These are phyloP conservation scores for Oxyura jamaicensis DNA, from an alignment of 2,113 vertebrate species.

Conservation along the genomic window DNA sequence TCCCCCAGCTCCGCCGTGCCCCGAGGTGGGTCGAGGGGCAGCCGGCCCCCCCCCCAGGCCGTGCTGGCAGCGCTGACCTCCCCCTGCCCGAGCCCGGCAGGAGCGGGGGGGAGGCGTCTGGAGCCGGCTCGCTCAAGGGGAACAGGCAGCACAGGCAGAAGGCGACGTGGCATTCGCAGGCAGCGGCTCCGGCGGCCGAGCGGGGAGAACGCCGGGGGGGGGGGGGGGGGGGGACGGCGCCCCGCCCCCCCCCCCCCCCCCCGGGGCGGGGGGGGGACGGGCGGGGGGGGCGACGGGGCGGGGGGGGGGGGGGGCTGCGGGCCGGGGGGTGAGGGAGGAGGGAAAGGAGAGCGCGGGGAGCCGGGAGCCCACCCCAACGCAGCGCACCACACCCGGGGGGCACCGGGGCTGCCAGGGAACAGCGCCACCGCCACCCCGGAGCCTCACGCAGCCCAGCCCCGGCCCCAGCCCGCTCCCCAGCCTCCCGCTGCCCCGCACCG, in stretches of 20 bases:
- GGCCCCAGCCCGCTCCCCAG: too few relatives aligned
- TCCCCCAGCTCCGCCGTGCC: background rate
- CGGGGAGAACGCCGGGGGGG: background rate
- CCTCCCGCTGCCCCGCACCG: background rate
- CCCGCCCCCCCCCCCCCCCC: too few relatives aligned
- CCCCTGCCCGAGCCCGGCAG: conserved; percentile 46
- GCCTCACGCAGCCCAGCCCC: too few relatives aligned
- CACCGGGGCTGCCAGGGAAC: too few relatives aligned
- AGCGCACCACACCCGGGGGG: too few relatives aligned
- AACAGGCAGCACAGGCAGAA: conserved; percentile 37
- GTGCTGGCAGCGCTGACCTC: conserved; percentile 24
- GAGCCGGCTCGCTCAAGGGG: conserved; percentile 62
- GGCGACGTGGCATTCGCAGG: conserved; percentile 75
- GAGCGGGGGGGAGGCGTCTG: conserved; percentile 54
- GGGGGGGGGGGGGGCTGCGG: too few relatives aligned
- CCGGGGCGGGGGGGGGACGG: background rate
- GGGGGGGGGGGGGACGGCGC: background rate
- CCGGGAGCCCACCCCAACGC: too few relatives aligned
- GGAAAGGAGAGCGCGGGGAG: too few relatives aligned
- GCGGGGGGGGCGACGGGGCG: too few relatives aligned
- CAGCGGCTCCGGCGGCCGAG: conserved; percentile 55
- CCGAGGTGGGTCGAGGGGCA: background rate
- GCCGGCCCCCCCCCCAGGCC: background rate
- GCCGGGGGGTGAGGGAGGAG: too few relatives aligned
- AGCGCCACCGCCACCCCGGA: too few relatives aligned